Base-by-base conservation (phyloP, 2,888 invertebrate genomes). In the Drosophila ochracea region DNA sequence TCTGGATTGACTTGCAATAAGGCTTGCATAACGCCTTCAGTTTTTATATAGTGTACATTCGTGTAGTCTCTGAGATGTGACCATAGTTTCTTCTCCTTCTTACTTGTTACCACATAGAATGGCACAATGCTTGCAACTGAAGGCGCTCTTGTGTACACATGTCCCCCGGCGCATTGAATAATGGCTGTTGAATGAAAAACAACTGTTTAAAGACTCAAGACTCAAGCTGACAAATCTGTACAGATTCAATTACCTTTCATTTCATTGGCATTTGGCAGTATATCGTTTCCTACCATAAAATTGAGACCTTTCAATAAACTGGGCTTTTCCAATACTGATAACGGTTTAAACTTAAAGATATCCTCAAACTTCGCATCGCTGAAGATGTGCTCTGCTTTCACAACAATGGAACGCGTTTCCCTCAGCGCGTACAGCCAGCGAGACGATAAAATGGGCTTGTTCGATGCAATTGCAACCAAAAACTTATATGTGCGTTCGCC, bases 401-500 rank as follows among this genome's bases (percentile, higher is more conserved):
- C 74, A 13, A n/a, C 9, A 19, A 72, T 67, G 2, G 64, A 69
- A 11, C 58, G 63, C 0, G 61, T 63, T 11, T 72, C 30, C 35
- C 62, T 80, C 0, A 90, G 31, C 0, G 58, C 47, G 4, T 78
- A 37, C 2, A 85, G 43, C 85, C 85, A 85, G 13, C 58, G 35
- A 7, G 69, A 52, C 13, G 63, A 75, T 4, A 85, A 52, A 19
- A 85, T 64, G 1, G 85, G 85, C 19, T 79, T 90, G 62, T 69
- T 81, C 1, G 57, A 47, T 10, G 85, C 85, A 16, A 86, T 31
- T 1, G 57, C 76, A 7, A 71, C 47, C 11, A 85, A 70, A 35
- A 90, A 90, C 35, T 85, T 85, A 31, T 64, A 90, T 0, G 85
- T 90, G 2, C 91, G 85, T 43, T 90, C 85, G 1, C 89, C 91